Percentiles rank a stretch among this genome's conserved stretches.
Conservation (phyloP, 2,888 invertebrate genomes). For the Agonopterix arenella region DNA sequence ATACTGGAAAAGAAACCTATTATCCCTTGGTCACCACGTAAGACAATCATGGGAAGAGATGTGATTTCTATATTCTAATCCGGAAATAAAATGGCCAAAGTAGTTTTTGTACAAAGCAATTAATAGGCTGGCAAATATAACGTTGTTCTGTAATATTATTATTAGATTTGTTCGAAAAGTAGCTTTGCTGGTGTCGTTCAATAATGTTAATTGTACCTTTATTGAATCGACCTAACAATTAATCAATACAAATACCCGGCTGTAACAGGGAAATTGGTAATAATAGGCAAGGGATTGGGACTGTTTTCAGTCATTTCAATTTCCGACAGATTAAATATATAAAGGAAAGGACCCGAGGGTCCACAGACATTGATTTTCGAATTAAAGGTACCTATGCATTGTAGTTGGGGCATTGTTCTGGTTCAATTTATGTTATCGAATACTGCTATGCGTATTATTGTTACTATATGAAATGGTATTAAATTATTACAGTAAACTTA, state of each 20-base stretch:
- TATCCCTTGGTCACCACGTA: too few species aligned
- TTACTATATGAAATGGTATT: neutral
- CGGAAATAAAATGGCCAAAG: too few species aligned
- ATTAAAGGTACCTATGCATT: slow-evolving; percentile 10
- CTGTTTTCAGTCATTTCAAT: slow-evolving; percentile 41
- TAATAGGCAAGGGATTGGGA: slow-evolving; percentile 26
- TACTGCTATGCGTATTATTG: neutral
- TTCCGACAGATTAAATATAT: slow-evolving; percentile 39
- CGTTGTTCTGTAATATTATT: too few species aligned
- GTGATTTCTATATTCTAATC: too few species aligned
- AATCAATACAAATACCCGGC: slow-evolving; percentile 6
- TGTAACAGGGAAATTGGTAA: slow-evolving; percentile 29
- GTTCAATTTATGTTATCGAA: neutral
- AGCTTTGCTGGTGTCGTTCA: too few species aligned
- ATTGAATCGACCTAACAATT: slow-evolving; percentile 1
- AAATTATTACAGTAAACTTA: too few species aligned
- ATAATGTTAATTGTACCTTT: neutral
- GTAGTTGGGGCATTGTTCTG: neutral
- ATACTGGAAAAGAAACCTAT: too few species aligned
- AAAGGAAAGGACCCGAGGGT: slow-evolving; percentile 28
- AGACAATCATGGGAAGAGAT: too few species aligned
- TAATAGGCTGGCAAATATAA: too few species aligned
- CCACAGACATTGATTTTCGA: slow-evolving; percentile 21
- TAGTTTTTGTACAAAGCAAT: too few species aligned
- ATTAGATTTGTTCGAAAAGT: too few species aligned